Evolutionary conservation across 2,113 vertebrate species (phyloP).

Genomic region (Microtus oregoni): DNA sequence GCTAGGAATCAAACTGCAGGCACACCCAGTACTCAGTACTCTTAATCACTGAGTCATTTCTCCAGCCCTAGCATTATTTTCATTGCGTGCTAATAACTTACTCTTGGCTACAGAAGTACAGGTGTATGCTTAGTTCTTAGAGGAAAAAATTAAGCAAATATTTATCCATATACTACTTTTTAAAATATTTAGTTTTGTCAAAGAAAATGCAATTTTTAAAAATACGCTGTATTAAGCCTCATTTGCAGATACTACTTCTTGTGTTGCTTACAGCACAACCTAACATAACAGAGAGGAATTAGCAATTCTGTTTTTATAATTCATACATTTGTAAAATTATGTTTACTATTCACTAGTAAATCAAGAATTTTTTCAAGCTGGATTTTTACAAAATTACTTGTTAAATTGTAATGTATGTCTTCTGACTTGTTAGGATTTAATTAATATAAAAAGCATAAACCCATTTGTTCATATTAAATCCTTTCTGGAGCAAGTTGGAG

Average conservation of each 20-base stretch:
- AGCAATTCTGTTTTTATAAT: slow-evolving; percentile 3
- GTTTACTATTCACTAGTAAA: neutral
- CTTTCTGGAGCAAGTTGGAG: neutral
- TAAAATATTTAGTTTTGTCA: slow-evolving; percentile 44
- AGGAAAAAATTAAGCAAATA: neutral
- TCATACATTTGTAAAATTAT: neutral
- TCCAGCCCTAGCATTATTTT: neutral
- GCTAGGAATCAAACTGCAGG: neutral
- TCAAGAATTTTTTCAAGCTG: slow-evolving; percentile 27
- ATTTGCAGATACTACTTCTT: neutral
- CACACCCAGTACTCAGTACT: neutral
- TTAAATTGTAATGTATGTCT: slow-evolving; percentile 11
- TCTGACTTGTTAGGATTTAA: neutral
- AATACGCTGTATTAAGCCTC: neutral
- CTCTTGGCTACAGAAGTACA: neutral
- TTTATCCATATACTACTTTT: neutral
- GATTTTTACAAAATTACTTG: slow-evolving; percentile 24
- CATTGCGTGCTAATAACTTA: neutral
- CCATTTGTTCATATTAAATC: slow-evolving; percentile 9
- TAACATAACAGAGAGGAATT: neutral
- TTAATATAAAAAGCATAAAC: slow-evolving; percentile 33
- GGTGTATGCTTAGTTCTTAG: neutral
- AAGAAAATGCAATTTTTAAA: slow-evolving; percentile 43
- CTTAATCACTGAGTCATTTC: neutral
- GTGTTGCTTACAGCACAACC: neutral